These are phyloP conservation scores for Eupithecia inturbata DNA, from an alignment of 2,888 invertebrate genomes.

Conservation along the genomic window DNA sequence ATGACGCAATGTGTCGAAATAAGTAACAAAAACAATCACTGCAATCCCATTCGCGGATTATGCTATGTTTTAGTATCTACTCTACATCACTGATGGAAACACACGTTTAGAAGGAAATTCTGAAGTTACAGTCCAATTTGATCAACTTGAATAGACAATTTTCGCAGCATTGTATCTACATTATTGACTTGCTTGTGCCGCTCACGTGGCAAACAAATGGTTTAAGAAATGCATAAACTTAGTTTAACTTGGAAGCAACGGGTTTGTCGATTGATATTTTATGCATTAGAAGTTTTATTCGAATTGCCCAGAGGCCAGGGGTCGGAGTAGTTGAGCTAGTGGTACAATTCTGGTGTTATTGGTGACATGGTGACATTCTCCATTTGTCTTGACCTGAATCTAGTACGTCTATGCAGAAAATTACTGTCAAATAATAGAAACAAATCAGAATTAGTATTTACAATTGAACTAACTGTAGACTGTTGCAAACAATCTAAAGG, in stretches of 20 bases:
- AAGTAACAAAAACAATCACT: not conserved
- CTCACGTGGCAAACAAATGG: not conserved
- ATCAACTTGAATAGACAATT: not conserved
- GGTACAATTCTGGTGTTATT: constrained; percentile 4
- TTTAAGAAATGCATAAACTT: constrained; percentile 9
- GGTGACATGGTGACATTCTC: constrained; percentile 9
- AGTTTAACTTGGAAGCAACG: constrained; percentile 19
- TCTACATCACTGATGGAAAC: not conserved
- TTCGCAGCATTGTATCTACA: not conserved
- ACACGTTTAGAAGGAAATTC: not conserved
- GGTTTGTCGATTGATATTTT: constrained; percentile 33
- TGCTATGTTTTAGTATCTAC: not conserved
- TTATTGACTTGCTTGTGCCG: constrained; percentile 19
- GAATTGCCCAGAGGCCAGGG: constrained; percentile 24
- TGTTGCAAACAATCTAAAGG: no score
- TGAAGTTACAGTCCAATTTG: not conserved
- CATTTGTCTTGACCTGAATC: constrained; percentile 7
- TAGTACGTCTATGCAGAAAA: not conserved
- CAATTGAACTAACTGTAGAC: no score
- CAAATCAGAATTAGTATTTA: no score
- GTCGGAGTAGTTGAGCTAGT: constrained; percentile 27
- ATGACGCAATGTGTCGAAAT: not conserved
- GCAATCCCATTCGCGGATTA: not conserved
- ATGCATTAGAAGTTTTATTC: constrained; percentile 27
- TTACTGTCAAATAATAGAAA: no score